Conservation (phyloP, 1,140 invertebrate genomes). For the Protaetia brevitarsis region DNA sequence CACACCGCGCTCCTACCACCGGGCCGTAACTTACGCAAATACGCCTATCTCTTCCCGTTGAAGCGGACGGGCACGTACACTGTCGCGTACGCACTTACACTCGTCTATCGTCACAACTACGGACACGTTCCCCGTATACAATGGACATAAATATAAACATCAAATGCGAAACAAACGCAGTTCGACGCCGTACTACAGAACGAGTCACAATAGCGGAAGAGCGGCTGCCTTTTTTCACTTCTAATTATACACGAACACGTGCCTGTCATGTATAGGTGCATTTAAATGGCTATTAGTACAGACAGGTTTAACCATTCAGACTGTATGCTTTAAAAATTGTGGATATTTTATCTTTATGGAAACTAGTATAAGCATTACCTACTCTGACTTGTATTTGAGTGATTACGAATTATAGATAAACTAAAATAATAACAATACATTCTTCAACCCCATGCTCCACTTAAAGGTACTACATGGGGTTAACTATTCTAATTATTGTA, state of each 20-base stretch:
- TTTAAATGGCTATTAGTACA: not conserved
- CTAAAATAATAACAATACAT: no score
- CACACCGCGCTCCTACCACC: conserved; percentile 14
- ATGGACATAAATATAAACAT: conserved; percentile 11
- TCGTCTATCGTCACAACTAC: no score
- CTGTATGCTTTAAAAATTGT: no score
- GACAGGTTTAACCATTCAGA: no score
- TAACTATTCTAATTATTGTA: no score
- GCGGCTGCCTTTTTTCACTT: not conserved
- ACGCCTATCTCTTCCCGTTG: conserved; percentile 4
- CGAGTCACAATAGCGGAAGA: conserved; percentile 1
- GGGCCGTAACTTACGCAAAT: conserved; percentile 15
- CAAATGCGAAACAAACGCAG: conserved; percentile 11
- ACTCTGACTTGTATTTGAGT: no score
- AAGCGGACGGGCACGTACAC: not conserved
- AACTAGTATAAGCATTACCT: no score
- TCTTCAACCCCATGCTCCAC: no score
- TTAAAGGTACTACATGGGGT: no score
- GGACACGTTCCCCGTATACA: not conserved
- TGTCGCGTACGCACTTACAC: not conserved
- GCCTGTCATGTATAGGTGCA: not conserved
- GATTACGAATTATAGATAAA: no score
- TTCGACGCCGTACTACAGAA: not conserved
- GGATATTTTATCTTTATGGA: no score
- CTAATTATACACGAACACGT: not conserved